Percentiles rank a stretch among this genome's conserved stretches.
These are phyloP conservation scores for Geococcyx californianus DNA, from an alignment of 2,113 vertebrate species.

Conservation along the genomic window DNA sequence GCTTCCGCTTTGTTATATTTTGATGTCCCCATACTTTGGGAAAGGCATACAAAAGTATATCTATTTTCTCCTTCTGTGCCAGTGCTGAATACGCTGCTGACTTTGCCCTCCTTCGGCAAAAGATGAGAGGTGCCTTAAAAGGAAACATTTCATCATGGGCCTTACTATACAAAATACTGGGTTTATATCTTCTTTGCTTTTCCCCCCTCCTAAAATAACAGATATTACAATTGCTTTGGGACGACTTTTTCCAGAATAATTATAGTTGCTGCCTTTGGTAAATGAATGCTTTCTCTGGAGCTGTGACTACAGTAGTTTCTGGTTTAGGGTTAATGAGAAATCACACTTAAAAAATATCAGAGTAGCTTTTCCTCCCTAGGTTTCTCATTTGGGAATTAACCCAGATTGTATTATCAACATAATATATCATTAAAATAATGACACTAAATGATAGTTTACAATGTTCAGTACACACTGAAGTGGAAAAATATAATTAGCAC, in stretches of 20 bases:
- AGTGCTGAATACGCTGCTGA: neutral
- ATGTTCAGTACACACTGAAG: conserved; percentile 62
- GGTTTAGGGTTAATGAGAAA: conserved; percentile 44
- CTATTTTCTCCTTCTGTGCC: neutral
- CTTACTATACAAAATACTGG: neutral
- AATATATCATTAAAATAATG: conserved; percentile 75
- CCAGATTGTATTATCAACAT: conserved; percentile 65
- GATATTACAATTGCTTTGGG: neutral
- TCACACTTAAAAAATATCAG: conserved; percentile 16
- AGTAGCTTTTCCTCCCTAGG: conserved; percentile 25
- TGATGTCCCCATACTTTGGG: neutral
- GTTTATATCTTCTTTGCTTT: neutral
- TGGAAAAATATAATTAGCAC: conserved; percentile 71
- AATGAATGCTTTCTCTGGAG: conserved; percentile 23
- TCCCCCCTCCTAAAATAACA: neutral
- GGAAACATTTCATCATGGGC: neutral
- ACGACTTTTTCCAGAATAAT: neutral
- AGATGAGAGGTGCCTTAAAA: neutral
- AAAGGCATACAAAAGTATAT: neutral
- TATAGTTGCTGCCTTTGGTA: neutral
- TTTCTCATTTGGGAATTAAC: conserved; percentile 62
- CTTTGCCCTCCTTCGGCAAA: neutral
- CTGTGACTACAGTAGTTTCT: neutral
- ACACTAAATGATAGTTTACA: conserved; percentile 69
- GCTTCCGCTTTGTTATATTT: neutral